Evolutionary conservation across 2,797 vertebrate genomes (phyloP).

Genomic region (Gypaetus barbatus): DNA sequence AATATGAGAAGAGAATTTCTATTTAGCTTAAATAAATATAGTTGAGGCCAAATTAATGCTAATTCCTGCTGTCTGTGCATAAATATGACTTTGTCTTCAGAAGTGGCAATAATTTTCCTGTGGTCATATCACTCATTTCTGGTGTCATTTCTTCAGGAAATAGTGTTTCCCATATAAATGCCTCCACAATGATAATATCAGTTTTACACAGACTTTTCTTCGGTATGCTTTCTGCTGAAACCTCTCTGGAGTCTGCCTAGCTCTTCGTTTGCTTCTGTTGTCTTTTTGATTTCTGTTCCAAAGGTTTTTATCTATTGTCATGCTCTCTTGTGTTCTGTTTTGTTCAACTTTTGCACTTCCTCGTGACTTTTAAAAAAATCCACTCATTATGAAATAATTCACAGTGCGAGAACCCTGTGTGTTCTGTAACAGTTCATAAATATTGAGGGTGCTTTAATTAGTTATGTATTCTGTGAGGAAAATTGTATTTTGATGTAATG

Average conservation of each 20-base stretch:
- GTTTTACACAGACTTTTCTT: background rate
- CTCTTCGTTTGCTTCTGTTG: slow-evolving; percentile 3
- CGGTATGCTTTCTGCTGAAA: background rate
- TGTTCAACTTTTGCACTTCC: background rate
- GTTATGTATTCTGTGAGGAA: background rate
- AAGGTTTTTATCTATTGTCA: background rate
- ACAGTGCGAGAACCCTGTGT: slow-evolving; percentile 13
- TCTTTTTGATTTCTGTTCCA: background rate
- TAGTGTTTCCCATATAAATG: background rate
- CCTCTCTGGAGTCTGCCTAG: slow-evolving; percentile 54
- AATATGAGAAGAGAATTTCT: background rate
- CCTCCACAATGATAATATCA: background rate
- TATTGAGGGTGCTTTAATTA: background rate
- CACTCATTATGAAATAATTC: background rate
- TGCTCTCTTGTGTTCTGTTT: background rate
- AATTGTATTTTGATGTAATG: background rate
- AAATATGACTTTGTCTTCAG: background rate
- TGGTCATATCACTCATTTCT: background rate
- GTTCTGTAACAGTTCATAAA: background rate
- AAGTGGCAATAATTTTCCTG: background rate
- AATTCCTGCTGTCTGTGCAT: background rate
- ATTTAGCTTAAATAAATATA: background rate
- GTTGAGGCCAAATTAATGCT: background rate
- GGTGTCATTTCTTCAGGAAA: background rate
- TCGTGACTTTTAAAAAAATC: background rate